Evolutionary conservation across 2,888 invertebrate genomes (phyloP).

Genomic region (Gasteruption jaculator): DNA sequence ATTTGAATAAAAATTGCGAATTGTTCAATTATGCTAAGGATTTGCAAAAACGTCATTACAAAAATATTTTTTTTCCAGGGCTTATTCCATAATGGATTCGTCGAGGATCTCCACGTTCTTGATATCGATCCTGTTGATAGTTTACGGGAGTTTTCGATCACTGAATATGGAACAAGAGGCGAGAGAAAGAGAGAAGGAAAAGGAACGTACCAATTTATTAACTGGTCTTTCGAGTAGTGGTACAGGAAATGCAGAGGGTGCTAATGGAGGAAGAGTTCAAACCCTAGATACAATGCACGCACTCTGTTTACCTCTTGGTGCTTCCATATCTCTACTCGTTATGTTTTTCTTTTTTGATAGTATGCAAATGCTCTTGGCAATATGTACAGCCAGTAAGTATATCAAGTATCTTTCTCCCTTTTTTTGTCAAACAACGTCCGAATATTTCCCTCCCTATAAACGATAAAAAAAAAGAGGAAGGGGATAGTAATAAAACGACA

Average conservation of each 20-base stretch:
- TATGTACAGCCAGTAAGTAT: constrained; percentile 96
- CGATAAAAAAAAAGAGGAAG: no score
- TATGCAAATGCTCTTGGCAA: constrained; percentile 93
- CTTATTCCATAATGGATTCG: constrained; percentile 95
- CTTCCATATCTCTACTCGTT: constrained; percentile 89
- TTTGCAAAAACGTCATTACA: no score
- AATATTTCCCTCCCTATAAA: no score
- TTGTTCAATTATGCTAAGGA: background rate
- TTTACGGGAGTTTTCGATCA: constrained; percentile 95
- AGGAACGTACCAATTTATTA: constrained; percentile 66
- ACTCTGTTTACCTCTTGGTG: constrained; percentile 90
- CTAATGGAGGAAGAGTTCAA: constrained; percentile 61
- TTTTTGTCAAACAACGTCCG: constrained; percentile 15
- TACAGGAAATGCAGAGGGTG: constrained; percentile 36
- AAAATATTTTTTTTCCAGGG: constrained; percentile 60
- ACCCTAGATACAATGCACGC: constrained; percentile 97
- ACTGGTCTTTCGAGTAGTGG: constrained; percentile 56
- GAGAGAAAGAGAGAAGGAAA: constrained; percentile 73
- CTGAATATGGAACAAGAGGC: constrained; percentile 95
- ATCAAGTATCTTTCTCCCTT: no score
- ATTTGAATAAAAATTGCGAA: background rate
- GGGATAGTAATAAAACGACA: background rate
- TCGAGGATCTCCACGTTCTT: constrained; percentile 95
- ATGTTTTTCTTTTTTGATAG: constrained; percentile 99
- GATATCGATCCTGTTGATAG: constrained; percentile 94